Base-by-base conservation (phyloP, 2,113 vertebrate genomes). In the Ptilorrhoa leucosticta region DNA sequence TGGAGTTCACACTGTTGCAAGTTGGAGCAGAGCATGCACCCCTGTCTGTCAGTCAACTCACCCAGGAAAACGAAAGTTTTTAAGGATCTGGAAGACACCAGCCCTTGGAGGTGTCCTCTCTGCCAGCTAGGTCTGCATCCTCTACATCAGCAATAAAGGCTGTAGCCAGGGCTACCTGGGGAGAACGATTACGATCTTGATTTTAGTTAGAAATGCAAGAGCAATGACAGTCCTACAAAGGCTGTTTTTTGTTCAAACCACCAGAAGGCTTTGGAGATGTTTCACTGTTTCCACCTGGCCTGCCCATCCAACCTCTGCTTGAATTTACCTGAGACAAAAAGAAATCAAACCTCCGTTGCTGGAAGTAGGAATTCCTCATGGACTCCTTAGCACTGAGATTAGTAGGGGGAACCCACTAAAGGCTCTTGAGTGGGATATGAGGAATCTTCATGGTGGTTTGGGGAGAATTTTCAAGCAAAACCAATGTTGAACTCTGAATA, bases 111-210 rank as follows among this genome's bases (percentile, higher is more conserved):
- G 11, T 31, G 17, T 48, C 23, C 6, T 13, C n/a, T 63, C 63
- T 79, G 37, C 47, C 57, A 79, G 37, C 11, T n/a, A 48, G 45
- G 28, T 42, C 47, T 80, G 45, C 68, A 56, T 33, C 13, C 12
- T 22, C 54, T 68, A 20, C 44, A 56, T 42, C 9, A 5, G 45
- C 15, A 3, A 47, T 6, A 70, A 77, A 21, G 21, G 42, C 61
- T 89, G 21, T 12, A 85, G 30, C 30, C 39, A 63, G 0, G 5
- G 39, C 56, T 61, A 11, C 65, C 1, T 16, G 0, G 23, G 15
- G 30, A 70, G 21, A 80, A 75, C 0, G 0, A 24, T 54, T 35
- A 24, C 16, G 28, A 9, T 76, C 28, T 61, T 57, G 44, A 48
- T 76, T 87, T 91, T 58, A 71, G 13, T 66, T 54, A 66, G 31